These are phyloP conservation scores for Nomada ruficornis DNA, from an alignment of 2,888 invertebrate genomes.

Conservation along the genomic window DNA sequence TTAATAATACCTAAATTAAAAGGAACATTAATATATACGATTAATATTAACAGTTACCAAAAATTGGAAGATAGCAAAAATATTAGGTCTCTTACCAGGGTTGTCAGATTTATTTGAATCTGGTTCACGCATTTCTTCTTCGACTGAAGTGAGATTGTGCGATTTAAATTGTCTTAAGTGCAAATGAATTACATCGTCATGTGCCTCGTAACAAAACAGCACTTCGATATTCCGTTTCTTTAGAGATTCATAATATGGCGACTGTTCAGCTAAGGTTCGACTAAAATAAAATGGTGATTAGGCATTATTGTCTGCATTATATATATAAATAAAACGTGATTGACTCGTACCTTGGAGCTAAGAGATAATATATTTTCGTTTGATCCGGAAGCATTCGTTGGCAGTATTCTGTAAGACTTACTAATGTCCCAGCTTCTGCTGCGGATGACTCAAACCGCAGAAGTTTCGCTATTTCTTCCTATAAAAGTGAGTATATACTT, in stretches of 20 bases:
- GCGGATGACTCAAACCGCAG: conserved; percentile 96
- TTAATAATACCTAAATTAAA: conserved; percentile 87
- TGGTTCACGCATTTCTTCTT: conserved; percentile 94
- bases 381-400: conserved; percentile 91
- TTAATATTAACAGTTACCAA: background rate
- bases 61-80: conserved; percentile 10
- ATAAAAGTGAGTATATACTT: conserved; percentile 47
- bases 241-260: conserved; percentile 97
- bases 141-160: conserved; percentile 92
- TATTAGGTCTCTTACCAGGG: conserved; percentile 85
- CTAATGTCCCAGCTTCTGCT: conserved; percentile 88
- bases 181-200: conserved; percentile 97
- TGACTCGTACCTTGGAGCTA: conserved; percentile 92
- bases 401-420: conserved; percentile 93
- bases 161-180: conserved; percentile 93
- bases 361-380: conserved; percentile 95
- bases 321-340: background rate
- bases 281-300: conserved; percentile 85
- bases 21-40: background rate
- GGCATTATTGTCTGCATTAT: background rate
- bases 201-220: conserved; percentile 97
- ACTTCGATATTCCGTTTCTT: conserved; percentile 95
- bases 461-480: conserved; percentile 96
- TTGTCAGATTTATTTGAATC: conserved; percentile 86
- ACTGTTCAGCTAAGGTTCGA: conserved; percentile 95